Evolutionary conservation across 2,113 vertebrate species (phyloP).

Genomic region (Clarias batrachus): DNA sequence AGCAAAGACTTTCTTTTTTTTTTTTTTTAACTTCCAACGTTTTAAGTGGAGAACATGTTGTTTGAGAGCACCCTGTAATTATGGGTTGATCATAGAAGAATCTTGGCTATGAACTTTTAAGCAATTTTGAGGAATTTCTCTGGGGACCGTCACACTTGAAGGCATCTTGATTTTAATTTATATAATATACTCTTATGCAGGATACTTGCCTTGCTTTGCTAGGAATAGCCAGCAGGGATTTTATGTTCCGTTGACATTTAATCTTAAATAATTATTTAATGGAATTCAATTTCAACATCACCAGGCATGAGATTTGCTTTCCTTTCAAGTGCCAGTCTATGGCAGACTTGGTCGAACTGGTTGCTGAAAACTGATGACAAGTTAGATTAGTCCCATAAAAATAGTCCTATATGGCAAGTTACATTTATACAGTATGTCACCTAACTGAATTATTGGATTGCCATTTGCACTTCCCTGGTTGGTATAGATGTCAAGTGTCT

Average conservation of each 20-base stretch:
- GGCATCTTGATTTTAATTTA: background rate
- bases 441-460: background rate
- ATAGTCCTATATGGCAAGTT: background rate
- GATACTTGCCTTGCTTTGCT: background rate
- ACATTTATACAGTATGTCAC: background rate
- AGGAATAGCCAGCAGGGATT: background rate
- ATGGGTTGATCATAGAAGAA: constrained; percentile 41
- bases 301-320: background rate
- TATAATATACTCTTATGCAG: background rate
- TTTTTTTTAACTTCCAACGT: constrained; percentile 1
- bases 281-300: background rate
- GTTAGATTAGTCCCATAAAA: background rate
- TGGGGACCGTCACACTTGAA: background rate
- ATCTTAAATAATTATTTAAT: background rate
- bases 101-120: constrained; percentile 33
- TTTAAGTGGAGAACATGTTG: constrained; percentile 35
- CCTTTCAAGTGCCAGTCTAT: background rate
- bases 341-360: background rate
- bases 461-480: background rate
- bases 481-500: background rate
- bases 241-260: background rate
- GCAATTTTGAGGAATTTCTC: constrained; percentile 19
- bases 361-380: background rate
- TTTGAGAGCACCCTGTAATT: constrained; percentile 39
- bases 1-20: constrained; percentile 34